Evolutionary conservation across 92 coral and sea anemone species (phyloP), one percentile per base, ranked within the genome.

Genomic region (Palythoa grandiflora): DNA sequence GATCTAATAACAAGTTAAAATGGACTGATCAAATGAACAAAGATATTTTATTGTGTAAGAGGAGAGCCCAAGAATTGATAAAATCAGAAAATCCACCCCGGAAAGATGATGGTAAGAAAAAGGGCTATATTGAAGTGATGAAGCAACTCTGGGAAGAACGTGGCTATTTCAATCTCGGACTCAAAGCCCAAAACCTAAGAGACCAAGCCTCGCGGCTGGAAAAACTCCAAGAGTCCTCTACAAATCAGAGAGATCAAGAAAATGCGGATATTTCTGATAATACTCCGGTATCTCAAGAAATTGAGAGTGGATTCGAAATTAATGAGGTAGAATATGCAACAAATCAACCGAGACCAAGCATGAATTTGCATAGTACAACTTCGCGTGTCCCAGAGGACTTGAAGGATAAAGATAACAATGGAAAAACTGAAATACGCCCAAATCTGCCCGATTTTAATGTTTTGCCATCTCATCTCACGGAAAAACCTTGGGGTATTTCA

Each of bases 71-170:
- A 60, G 75, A 68, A 65, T 21, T 83, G 76, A 53, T 68, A 61
- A 53, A 77, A 68, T 70, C 79, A 65, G 75, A 73, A n/a, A 73
- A 68, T 63, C 87, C 75, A 70, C 79, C 87, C 63, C 87, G 78
- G 75, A 61, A 83, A 63, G 75, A 68, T 63, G 75, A 83, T 72
- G 78, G 87, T 63, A 65, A 77, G 77, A 84, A 84, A 39, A 68
- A 19, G 55, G 87, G 79, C 11, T 84, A 84, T 73, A 84, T 84
- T 70, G 61, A 84, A 52, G 75, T 84, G 76, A 83, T 84, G 79
- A 84, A 84, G 51, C 87, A 84, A 53, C 77, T 84, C 38, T 84
- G 87, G 87, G 87, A 68, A 37, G 87, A 84, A 84, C 70, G 87
- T 20, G 87, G 77, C 59, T 84, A 68, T 84, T 54, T 16, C 39